Base-by-base conservation (phyloP, 2,113 vertebrate genomes). In the Oncorhynchus keta region DNA sequence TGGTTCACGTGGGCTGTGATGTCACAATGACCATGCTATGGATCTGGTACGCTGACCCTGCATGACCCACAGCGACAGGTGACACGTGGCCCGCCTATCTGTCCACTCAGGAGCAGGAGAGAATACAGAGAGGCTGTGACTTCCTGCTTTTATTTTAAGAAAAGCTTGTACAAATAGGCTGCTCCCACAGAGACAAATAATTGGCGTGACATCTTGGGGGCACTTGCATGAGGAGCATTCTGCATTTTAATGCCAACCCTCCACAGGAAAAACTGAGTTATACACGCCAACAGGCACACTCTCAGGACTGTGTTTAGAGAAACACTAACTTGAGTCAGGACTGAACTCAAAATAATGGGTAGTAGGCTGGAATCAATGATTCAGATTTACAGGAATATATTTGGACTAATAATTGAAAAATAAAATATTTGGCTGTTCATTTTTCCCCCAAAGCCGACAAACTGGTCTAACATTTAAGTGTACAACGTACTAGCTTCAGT, bases 161-260 rank as follows among this genome's bases (percentile, higher is more conserved):
- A 74, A 78, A 77, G 79, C 75, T 80, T 80, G 81, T 72, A 9
- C 83, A 91, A 92, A 92, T 92, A 91, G 91, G 81, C 79, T 87
- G 79, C 87, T 86, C 87, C 91, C 84, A 84, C 88, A 84, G 89
- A 85, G 92, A 87, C 79, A 83, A 83, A 90, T 91, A 93, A 91
- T 92, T 93, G 92, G 85, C 83, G 81, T 68, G 88, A 90, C 90
- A 78, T 90, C 89, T 88, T 64, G 68, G 80, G 88, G 91, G 85
- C 88, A 90, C n/a, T 9, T 80, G 81, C 84, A 84, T 68, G 87
- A 88, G 75, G 84, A 84, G 83, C 78, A 81, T 86, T 80, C 76
- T 86, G 84, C 68, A 78, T 88, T 87, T 88, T 77, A 82, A 85
- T 87, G 88, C 84, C 87, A 88, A 22, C 39, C 77, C 87, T 87